Percentiles rank a stretch among this genome's conserved stretches.
Evolutionary conservation across 2,113 vertebrate species (phyloP).

Genomic region (Paralichthys olivaceus): DNA sequence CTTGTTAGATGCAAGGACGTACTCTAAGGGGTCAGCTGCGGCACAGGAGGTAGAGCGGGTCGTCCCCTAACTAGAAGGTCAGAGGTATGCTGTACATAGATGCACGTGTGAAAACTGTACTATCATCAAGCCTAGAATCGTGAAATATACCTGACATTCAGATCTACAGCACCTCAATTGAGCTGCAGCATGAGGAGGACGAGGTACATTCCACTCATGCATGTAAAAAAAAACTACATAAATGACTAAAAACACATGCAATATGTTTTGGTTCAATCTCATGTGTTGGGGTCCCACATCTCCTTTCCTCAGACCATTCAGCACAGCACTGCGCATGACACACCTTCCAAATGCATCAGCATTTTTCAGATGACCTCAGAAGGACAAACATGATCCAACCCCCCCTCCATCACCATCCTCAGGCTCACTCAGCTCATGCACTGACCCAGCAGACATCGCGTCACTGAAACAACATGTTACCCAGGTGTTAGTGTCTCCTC

Average conservation of each 20-base stretch:
- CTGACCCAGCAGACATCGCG: background rate
- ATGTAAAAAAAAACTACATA: background rate
- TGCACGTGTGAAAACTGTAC: too few species aligned
- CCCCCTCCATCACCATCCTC: background rate
- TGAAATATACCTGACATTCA: too few species aligned
- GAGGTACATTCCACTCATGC: too few species aligned
- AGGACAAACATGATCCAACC: conserved; percentile 43
- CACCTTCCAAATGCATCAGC: conserved; percentile 48
- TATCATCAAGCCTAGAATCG: too few species aligned
- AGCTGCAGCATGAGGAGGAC: background rate
- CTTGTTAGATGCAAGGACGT: background rate
- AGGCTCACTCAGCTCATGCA: background rate
- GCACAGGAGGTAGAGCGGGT: too few species aligned
- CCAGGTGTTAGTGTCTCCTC: conserved; percentile 25
- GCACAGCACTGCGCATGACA: conserved; percentile 50
- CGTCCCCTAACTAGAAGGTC: too few species aligned
- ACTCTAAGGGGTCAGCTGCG: too few species aligned
- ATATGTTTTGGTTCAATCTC: background rate
- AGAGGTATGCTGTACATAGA: too few species aligned
- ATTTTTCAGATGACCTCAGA: conserved; percentile 62
- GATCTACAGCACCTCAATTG: background rate
- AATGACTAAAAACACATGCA: too few species aligned
- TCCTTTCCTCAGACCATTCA: background rate
- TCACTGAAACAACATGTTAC: conserved; percentile 4
- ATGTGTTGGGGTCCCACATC: background rate